Conservation (phyloP, 1,140 invertebrate genomes). For the Monomorium pharaonis region DNA sequence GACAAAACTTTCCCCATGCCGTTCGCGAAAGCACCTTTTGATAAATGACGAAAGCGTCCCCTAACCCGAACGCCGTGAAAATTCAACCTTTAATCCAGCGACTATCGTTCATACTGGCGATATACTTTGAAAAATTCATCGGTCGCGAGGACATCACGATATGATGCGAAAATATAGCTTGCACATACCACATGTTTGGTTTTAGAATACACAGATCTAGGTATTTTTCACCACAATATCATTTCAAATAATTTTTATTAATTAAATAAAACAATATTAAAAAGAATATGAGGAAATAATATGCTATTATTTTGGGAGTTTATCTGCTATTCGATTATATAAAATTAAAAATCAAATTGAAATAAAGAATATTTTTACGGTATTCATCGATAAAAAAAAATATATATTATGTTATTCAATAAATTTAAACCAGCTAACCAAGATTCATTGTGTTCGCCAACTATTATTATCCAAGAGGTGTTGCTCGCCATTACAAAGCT, state of each 20-base stretch:
- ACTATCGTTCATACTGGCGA: slow-evolving; percentile 22
- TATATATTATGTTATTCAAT: background rate
- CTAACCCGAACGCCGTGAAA: slow-evolving; percentile 25
- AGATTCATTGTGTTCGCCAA: background rate
- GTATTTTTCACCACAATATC: background rate
- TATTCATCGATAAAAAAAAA: no score
- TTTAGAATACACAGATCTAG: background rate
- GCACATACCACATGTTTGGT: slow-evolving; percentile 1
- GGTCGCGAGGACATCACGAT: slow-evolving; percentile 1
- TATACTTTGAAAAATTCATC: slow-evolving; percentile 47
- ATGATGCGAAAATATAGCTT: slow-evolving; percentile 14
- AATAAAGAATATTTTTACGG: background rate
- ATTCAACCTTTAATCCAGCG: slow-evolving; percentile 58
- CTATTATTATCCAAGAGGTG: background rate
- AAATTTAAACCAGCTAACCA: background rate
- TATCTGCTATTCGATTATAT: background rate
- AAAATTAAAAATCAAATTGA: background rate
- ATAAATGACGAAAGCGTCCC: slow-evolving; percentile 67
- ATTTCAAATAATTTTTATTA: background rate
- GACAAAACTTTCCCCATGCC: slow-evolving; percentile 61
- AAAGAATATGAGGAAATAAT: background rate
- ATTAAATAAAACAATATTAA: background rate
- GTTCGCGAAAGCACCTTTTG: slow-evolving; percentile 49
- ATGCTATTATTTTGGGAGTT: background rate
- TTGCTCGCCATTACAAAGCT: background rate